Percentiles rank a stretch among this genome's conserved stretches.
Conservation (phyloP, 2,797 vertebrate genomes). For the Strix occidentalis region DNA sequence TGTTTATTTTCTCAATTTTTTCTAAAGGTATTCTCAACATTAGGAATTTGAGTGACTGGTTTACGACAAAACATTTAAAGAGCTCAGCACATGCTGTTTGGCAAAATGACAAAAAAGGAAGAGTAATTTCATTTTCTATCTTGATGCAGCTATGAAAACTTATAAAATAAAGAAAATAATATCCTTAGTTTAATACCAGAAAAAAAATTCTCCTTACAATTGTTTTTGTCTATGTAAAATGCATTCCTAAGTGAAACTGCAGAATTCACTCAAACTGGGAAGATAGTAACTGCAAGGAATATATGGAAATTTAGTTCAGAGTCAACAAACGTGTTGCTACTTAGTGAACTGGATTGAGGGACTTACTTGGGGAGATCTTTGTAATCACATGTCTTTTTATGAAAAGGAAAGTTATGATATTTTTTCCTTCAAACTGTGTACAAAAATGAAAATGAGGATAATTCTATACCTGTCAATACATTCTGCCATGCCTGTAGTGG, state of each 20-base stretch:
- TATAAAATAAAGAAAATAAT: not conserved
- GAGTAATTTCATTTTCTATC: not conserved
- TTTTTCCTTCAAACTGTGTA: not conserved
- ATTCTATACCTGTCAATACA: not conserved
- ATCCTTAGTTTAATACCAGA: not conserved
- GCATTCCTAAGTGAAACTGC: not conserved
- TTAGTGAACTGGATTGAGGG: not conserved
- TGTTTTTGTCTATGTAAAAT: not conserved
- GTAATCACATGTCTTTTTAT: not conserved
- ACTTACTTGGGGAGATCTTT: not conserved
- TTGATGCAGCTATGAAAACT: not conserved
- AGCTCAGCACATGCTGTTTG: not conserved
- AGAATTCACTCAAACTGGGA: not conserved
- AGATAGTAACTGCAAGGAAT: not conserved
- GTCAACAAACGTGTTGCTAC: not conserved
- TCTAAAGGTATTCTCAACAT: not conserved
- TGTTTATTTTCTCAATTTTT: not conserved
- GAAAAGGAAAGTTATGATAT: not conserved
- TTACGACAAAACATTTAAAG: not conserved
- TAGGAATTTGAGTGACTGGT: not conserved
- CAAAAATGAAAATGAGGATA: not conserved
- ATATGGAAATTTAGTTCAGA: not conserved
- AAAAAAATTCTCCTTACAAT: not conserved
- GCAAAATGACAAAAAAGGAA: not conserved
- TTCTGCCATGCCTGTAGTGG: not conserved